Evolutionary conservation across 2,888 invertebrate species (phyloP).

Genomic region (Spisula subtruncata): DNA sequence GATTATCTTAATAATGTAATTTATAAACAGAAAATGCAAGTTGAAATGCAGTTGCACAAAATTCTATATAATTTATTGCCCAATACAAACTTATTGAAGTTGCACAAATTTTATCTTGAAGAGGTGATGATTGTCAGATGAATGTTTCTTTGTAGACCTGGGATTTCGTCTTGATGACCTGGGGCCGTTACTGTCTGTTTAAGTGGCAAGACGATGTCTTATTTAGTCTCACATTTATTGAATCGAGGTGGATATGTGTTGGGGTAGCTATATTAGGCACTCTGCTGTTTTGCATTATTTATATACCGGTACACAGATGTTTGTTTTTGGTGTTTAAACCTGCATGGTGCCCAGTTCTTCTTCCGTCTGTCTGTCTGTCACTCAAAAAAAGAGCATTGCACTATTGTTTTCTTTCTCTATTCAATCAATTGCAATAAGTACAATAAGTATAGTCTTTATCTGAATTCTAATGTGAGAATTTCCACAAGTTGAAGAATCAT

Average conservation of each 20-base stretch:
- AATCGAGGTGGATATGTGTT: slow-evolving; percentile 7
- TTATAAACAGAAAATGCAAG: neutral
- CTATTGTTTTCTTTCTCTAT: neutral
- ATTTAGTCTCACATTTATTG: neutral
- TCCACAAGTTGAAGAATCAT: no score
- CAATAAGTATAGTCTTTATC: no score
- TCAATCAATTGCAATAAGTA: neutral
- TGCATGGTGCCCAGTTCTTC: slow-evolving; percentile 1
- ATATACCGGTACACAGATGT: neutral
- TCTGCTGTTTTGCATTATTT: neutral
- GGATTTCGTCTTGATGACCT: slow-evolving; percentile 41
- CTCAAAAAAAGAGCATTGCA: neutral
- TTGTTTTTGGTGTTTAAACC: neutral
- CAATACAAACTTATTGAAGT: slow-evolving; percentile 8
- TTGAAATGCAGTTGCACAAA: slow-evolving; percentile 7
- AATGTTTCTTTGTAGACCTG: slow-evolving; percentile 43
- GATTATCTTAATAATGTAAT: neutral
- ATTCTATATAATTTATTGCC: neutral
- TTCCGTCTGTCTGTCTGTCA: neutral
- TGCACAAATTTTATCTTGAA: neutral
- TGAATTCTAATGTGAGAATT: no score
- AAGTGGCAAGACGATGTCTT: slow-evolving; percentile 24
- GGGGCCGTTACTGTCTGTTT: slow-evolving; percentile 33
- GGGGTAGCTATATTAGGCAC: slow-evolving; percentile 37
- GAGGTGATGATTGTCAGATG: neutral